Percentiles rank a stretch among this genome's conserved stretches.
phyloP scores from a whole-genome alignment of 1,140 invertebrate genomes.

The Ganaspis sp. region DNA sequence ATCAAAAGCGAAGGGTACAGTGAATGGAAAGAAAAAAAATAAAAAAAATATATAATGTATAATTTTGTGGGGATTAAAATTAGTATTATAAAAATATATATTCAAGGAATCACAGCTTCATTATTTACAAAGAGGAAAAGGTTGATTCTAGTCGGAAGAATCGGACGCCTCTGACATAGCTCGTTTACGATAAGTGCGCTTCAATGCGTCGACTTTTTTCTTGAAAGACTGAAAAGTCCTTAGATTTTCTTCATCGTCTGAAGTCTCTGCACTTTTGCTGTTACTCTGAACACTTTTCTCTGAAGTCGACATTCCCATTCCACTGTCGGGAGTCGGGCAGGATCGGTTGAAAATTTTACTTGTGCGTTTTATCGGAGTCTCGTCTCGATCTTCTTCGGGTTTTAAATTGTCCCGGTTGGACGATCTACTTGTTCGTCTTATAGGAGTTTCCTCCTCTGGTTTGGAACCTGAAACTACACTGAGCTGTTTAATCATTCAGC shows the following conservation, averaged over 20 bases:
- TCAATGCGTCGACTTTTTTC: slow-evolving; percentile 64
- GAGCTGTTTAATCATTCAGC: slow-evolving; percentile 27
- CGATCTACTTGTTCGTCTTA: slow-evolving; percentile 52
- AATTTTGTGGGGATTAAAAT: slow-evolving; percentile 31
- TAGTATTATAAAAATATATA: slow-evolving; percentile 63
- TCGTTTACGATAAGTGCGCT: slow-evolving; percentile 64
- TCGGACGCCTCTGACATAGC: slow-evolving; percentile 57
- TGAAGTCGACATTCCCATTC: slow-evolving; percentile 62
- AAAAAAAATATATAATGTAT: slow-evolving; percentile 7
- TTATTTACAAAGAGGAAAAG: slow-evolving; percentile 63
- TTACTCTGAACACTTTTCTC: slow-evolving; percentile 58
- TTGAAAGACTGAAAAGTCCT: slow-evolving; percentile 63
- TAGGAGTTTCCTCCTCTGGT: slow-evolving; percentile 51
- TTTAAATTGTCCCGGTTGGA: too few species aligned
- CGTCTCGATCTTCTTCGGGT: slow-evolving; percentile 40
- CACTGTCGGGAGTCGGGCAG: slow-evolving; percentile 64
- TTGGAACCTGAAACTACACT: slow-evolving; percentile 13
- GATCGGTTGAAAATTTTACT: slow-evolving; percentile 46
- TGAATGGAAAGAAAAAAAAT: slow-evolving; percentile 32
- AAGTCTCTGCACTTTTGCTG: slow-evolving; percentile 49
- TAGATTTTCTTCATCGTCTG: slow-evolving; percentile 62
- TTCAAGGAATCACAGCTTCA: slow-evolving; percentile 67
- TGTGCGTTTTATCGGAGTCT: slow-evolving; percentile 56
- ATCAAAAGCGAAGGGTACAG: neutral
- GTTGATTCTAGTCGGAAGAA: slow-evolving; percentile 62